Evolutionary conservation across 2,113 vertebrate genomes (phyloP).

Genomic region (human (Homo sapiens)): DNA sequence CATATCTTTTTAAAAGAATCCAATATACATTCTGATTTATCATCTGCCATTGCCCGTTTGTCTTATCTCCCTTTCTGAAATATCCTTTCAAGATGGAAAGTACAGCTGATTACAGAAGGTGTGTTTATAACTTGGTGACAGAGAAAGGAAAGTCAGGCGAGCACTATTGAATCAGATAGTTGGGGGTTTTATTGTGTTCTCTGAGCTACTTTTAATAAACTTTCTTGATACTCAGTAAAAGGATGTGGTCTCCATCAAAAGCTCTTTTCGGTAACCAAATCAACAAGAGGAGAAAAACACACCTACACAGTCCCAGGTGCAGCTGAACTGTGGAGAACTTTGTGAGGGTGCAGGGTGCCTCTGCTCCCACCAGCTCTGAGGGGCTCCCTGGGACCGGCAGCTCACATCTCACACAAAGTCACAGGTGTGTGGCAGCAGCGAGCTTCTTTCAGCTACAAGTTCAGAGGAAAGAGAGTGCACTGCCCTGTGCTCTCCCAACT

Average conservation of each 20-base stretch:
- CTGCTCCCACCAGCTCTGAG: not conserved
- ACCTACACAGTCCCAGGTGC: constrained; percentile 86
- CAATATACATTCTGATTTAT: constrained; percentile 22
- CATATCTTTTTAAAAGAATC: not conserved
- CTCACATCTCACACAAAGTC: not conserved
- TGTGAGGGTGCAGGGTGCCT: constrained; percentile 48
- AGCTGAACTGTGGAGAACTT: constrained; percentile 58
- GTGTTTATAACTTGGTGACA: constrained; percentile 70
- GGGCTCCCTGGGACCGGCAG: not conserved
- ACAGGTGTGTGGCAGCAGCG: rapidly evolving
- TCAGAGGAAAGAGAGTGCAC: rapidly evolving
- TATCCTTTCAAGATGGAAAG: constrained; percentile 72
- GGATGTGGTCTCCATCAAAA: constrained; percentile 90
- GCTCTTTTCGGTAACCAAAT: constrained; percentile 84
- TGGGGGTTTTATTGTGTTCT: constrained; percentile 70
- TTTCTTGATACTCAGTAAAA: constrained; percentile 81
- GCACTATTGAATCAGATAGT: constrained; percentile 59
- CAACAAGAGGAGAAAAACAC: constrained; percentile 86
- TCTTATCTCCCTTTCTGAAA: constrained; percentile 55
- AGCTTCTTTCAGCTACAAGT: not conserved
- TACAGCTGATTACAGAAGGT: constrained; percentile 76
- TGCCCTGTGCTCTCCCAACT: not conserved
- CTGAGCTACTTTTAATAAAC: constrained; percentile 84
- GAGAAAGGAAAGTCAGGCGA: constrained; percentile 69
- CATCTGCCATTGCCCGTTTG: not conserved